phyloP scores from a whole-genome alignment of 2,888 invertebrate species.

The Andrena camellia region DNA sequence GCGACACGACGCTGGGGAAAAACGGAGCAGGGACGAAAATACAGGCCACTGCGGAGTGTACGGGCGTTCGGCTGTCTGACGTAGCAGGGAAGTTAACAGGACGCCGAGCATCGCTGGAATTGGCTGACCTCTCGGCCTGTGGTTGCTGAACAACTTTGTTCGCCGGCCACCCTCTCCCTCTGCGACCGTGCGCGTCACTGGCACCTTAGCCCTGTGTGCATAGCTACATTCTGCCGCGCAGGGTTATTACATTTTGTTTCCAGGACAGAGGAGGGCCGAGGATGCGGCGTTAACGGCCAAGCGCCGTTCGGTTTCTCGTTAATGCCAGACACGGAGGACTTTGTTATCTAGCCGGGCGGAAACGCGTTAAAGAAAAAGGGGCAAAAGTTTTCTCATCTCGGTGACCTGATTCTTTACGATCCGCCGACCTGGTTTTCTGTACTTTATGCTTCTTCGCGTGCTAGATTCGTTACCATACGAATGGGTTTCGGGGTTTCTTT shows the following conservation, averaged over 20 bases:
- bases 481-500: background rate
- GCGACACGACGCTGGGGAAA: background rate
- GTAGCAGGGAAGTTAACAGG: slow-evolving; percentile 63
- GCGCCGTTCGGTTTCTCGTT: slow-evolving; percentile 59
- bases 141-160: slow-evolving; percentile 63
- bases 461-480: slow-evolving; percentile 42
- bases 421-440: slow-evolving; percentile 35
- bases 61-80: slow-evolving; percentile 53
- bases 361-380: slow-evolving; percentile 43
- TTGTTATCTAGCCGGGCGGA: slow-evolving; percentile 16
- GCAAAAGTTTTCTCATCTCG: slow-evolving; percentile 56
- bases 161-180: slow-evolving; percentile 4
- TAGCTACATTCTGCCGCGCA: slow-evolving; percentile 27
- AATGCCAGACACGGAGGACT: slow-evolving; percentile 44
- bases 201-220: slow-evolving; percentile 9
- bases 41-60: slow-evolving; percentile 42
- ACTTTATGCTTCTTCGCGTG: slow-evolving; percentile 25
- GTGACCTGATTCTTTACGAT: slow-evolving; percentile 58
- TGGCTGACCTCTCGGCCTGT: slow-evolving; percentile 57
- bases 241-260: slow-evolving; percentile 54
- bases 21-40: slow-evolving; percentile 30
- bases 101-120: slow-evolving; percentile 56
- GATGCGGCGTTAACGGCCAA: slow-evolving; percentile 24
- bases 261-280: background rate
- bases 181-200: slow-evolving; percentile 44